These are phyloP conservation scores for Parotocinclus haroldoi DNA, from an alignment of 2,797 vertebrate species.

Conservation along the genomic window DNA sequence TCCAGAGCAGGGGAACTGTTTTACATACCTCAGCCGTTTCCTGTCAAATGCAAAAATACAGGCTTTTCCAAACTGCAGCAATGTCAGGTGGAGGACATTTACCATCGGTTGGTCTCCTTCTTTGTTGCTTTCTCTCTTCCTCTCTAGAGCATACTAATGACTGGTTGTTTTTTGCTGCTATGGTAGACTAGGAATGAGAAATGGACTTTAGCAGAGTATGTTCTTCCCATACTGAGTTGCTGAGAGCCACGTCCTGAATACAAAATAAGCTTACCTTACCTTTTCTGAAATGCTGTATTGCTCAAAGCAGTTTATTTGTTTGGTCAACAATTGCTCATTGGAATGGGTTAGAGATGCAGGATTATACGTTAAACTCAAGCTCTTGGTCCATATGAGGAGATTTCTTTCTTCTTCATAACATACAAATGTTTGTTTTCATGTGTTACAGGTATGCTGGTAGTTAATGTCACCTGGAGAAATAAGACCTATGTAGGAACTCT, in stretches of 20 bases:
- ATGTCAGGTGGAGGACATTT: conserved; percentile 54
- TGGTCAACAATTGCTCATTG: no score
- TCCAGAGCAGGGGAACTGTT: conserved; percentile 5
- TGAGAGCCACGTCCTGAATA: conserved; percentile 7
- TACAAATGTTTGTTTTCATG: background rate
- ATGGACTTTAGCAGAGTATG: conserved; percentile 15
- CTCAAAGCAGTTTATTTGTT: no score
- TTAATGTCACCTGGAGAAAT: conserved; percentile 99
- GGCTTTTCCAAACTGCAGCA: conserved; percentile 41
- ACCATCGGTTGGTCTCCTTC: conserved; percentile 25
- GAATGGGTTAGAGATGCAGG: no score
- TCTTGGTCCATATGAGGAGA: background rate
- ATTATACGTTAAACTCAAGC: no score
- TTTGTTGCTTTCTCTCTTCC: conserved; percentile 23
- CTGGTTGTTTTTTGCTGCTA: conserved; percentile 19
- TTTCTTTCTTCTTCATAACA: background rate
- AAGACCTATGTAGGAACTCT: conserved; percentile 97
- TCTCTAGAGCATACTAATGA: conserved; percentile 56
- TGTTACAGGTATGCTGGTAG: conserved; percentile 92
- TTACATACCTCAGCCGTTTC: conserved; percentile 31
- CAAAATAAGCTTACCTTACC: conserved; percentile 2
- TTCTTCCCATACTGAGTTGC: conserved; percentile 20
- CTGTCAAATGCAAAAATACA: conserved; percentile 20
- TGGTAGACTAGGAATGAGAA: conserved; percentile 28
- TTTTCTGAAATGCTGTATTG: background rate